Conservation (phyloP, 2,888 invertebrate genomes). For the Phymatocera aterrima region DNA sequence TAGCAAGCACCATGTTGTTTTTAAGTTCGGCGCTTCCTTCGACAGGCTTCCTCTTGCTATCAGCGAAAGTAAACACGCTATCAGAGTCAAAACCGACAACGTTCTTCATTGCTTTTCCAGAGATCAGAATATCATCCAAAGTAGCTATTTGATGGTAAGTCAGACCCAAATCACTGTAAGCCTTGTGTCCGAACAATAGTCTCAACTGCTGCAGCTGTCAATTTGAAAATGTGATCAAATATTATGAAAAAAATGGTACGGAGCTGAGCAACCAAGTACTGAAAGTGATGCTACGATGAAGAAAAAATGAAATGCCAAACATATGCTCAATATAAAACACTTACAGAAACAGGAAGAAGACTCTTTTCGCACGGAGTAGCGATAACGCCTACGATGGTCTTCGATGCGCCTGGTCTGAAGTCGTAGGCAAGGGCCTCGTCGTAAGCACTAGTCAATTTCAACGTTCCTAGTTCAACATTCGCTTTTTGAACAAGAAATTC, state of each 20-base stretch:
- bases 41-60: constrained; percentile 80
- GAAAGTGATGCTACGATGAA: too few species aligned
- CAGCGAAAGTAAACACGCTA: constrained; percentile 80
- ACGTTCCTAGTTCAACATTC: constrained; percentile 76
- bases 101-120: constrained; percentile 77
- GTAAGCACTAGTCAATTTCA: constrained; percentile 78
- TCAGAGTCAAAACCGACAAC: constrained; percentile 80
- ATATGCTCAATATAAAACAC: too few species aligned
- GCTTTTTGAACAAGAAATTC: constrained; percentile 68
- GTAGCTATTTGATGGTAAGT: constrained; percentile 80
- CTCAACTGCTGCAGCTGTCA: constrained; percentile 70
- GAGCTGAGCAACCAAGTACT: too few species aligned
- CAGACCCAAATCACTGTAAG: constrained; percentile 78
- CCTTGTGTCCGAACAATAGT: constrained; percentile 64
- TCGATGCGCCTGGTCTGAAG: constrained; percentile 86
- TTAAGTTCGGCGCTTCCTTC: constrained; percentile 78
- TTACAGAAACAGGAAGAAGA: constrained; percentile 77
- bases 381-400: constrained; percentile 82
- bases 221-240: not conserved
- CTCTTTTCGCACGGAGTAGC: constrained; percentile 79
- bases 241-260: too few species aligned
- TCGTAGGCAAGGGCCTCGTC: constrained; percentile 81
- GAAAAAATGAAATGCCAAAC: too few species aligned
- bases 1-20: constrained; percentile 76
- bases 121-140: constrained; percentile 77